Evolutionary conservation across 2,113 vertebrate genomes (phyloP).

Genomic region (Carassius gibelio): DNA sequence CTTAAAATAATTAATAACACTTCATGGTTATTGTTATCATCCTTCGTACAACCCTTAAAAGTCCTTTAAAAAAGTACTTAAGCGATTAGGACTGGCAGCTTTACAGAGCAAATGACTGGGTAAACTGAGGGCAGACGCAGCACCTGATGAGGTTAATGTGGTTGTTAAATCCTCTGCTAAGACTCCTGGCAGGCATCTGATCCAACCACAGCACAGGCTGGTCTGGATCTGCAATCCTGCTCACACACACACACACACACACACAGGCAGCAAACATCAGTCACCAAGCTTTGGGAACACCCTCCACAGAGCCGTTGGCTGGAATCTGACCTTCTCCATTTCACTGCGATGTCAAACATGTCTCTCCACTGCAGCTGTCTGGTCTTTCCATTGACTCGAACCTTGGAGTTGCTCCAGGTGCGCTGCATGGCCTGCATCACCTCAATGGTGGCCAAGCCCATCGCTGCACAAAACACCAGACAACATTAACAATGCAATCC

Average conservation of each 20-base stretch:
- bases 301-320: neutral
- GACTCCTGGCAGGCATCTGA: slow-evolving; percentile 93
- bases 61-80: neutral
- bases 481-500: neutral
- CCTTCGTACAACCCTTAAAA: neutral
- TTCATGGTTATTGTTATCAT: neutral
- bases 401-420: slow-evolving; percentile 95
- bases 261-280: neutral
- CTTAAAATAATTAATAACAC: neutral
- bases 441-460: slow-evolving; percentile 93
- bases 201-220: slow-evolving; percentile 97
- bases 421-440: slow-evolving; percentile 96
- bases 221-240: slow-evolving; percentile 93
- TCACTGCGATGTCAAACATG: slow-evolving; percentile 98
- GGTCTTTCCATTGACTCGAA: slow-evolving; percentile 93
- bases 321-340: slow-evolving; percentile 90
- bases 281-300: neutral
- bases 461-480: slow-evolving; percentile 74
- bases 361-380: slow-evolving; percentile 98
- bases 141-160: slow-evolving; percentile 91
- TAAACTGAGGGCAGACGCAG: neutral
- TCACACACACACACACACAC: slow-evolving; percentile 36
- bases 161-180: slow-evolving; percentile 96
- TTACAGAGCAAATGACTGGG: neutral
- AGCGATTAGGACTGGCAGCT: neutral